Conservation (phyloP, 2,888 invertebrate genomes). For the Mylabris sibirica region DNA sequence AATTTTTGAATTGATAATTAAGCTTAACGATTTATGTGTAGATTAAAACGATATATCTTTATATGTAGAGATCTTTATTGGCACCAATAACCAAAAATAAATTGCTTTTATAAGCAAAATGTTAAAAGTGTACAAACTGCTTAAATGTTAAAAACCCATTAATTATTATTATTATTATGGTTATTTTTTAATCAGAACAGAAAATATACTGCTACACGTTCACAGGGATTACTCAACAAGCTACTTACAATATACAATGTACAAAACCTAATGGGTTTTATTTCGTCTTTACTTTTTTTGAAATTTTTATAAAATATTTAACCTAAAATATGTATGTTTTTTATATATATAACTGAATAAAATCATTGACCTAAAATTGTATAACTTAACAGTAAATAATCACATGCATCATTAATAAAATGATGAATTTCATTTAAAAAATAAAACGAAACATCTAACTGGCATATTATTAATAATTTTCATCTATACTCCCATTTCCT, state of each 20-base stretch:
- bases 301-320: conserved; percentile 40
- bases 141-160: conserved; percentile 47
- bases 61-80: conserved; percentile 55
- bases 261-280: conserved; percentile 59
- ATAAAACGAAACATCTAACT: conserved; percentile 38
- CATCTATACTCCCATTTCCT: conserved; percentile 51
- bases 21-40: no score
- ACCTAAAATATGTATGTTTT: conserved; percentile 20
- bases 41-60: background rate
- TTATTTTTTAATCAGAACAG: conserved; percentile 34
- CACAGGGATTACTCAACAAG: conserved; percentile 45
- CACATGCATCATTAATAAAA: conserved; percentile 42
- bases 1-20: background rate
- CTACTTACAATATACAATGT: conserved; percentile 60
- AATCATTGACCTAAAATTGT: conserved; percentile 28
- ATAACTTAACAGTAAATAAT: conserved; percentile 38
- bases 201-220: conserved; percentile 46
- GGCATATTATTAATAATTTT: conserved; percentile 42
- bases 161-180: conserved; percentile 41
- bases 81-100: conserved; percentile 52
- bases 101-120: conserved; percentile 38
- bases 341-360: conserved; percentile 32
- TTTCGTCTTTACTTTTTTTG: conserved; percentile 47
- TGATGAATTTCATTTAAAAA: conserved; percentile 38
- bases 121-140: conserved; percentile 42